phyloP scores from a whole-genome alignment of 2,888 invertebrate genomes.

The Melieria omissa region DNA sequence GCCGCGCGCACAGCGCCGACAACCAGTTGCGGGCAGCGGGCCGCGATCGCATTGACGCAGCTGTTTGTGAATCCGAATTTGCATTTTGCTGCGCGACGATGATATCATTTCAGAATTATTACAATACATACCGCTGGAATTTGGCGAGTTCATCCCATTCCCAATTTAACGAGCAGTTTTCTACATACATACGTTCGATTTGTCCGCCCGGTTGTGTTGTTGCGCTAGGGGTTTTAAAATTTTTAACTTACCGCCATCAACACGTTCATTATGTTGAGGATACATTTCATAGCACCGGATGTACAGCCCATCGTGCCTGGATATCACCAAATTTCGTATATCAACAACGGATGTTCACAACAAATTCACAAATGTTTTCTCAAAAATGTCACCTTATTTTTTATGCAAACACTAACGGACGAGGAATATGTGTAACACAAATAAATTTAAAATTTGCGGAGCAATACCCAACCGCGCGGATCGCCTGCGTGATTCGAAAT shows the following conservation, averaged over 20 bases:
- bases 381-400: not conserved
- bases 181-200: not conserved
- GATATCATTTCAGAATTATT: slow-evolving; percentile 33
- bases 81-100: slow-evolving; percentile 27
- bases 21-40: not conserved
- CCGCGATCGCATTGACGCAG: slow-evolving; percentile 15
- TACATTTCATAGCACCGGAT: slow-evolving; percentile 54
- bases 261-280: slow-evolving; percentile 53
- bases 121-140: slow-evolving; percentile 1
- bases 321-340: not conserved
- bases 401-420: not conserved
- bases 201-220: not conserved
- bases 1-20: not conserved
- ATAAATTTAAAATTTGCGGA: slow-evolving; percentile 11
- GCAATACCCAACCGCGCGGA: slow-evolving; percentile 16
- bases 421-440: not conserved
- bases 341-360: not conserved
- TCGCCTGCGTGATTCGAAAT: slow-evolving; percentile 22
- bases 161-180: not conserved
- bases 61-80: slow-evolving; percentile 26
- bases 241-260: slow-evolving; percentile 53
- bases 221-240: slow-evolving; percentile 12
- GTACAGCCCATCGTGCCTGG: slow-evolving; percentile 54
- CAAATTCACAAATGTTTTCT: not conserved
- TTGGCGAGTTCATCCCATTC: not conserved